phyloP scores from a whole-genome alignment of 2,888 invertebrate species.

The Stenoptilia bipunctidactyla region DNA sequence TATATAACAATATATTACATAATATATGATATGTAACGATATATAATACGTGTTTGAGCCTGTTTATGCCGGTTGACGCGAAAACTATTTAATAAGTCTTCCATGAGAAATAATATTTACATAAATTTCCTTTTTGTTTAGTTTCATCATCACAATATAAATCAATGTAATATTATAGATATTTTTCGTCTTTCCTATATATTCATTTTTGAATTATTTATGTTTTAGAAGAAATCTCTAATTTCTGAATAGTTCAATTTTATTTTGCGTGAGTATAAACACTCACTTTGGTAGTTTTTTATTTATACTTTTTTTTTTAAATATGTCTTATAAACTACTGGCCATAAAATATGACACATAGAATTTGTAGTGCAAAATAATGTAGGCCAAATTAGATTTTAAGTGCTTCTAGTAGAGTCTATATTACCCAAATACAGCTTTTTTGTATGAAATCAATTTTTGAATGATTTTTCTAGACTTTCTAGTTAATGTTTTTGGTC shows the following conservation, averaged over 20 bases:
- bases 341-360: too few relatives aligned
- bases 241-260: too few relatives aligned
- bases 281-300: too few relatives aligned
- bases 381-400: slow-evolving; percentile 36
- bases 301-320: too few relatives aligned
- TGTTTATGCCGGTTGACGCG: slow-evolving; percentile 21
- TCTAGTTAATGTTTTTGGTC: too few relatives aligned
- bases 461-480: slow-evolving; percentile 17
- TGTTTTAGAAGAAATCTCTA: not conserved
- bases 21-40: slow-evolving; percentile 9
- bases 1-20: not conserved
- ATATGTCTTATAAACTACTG: too few relatives aligned
- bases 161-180: too few relatives aligned
- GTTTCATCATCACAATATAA: too few relatives aligned
- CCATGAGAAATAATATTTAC: slow-evolving; percentile 22
- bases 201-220: not conserved
- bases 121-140: too few relatives aligned
- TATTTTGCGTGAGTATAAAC: too few relatives aligned
- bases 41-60: slow-evolving; percentile 12
- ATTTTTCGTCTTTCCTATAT: not conserved
- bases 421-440: not conserved
- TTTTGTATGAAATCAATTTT: not conserved
- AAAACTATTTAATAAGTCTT: slow-evolving; percentile 18
- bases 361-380: slow-evolving; percentile 7
- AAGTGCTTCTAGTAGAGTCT: slow-evolving; percentile 20